Evolutionary conservation across 2,888 invertebrate genomes (phyloP).

Genomic region (Tuta absoluta): DNA sequence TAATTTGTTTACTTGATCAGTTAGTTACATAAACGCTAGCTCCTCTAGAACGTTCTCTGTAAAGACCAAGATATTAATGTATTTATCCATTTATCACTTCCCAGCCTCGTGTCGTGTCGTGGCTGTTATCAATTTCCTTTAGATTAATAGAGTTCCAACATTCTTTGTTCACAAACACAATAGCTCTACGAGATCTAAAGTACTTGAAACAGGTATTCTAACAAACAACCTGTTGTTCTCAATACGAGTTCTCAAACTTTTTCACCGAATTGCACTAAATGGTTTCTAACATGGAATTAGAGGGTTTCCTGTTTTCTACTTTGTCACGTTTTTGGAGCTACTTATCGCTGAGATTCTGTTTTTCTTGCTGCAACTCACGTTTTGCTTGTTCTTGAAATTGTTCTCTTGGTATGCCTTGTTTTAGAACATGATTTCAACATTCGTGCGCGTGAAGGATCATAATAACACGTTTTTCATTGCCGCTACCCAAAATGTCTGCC

Average conservation of each 20-base stretch:
- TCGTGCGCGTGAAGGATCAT: not conserved
- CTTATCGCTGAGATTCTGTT: constrained; percentile 1
- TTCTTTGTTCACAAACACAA: constrained; percentile 15
- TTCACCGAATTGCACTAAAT: not conserved
- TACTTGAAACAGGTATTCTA: not conserved
- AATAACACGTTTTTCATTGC: not conserved
- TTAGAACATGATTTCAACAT: constrained; percentile 2
- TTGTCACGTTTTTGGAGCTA: constrained; percentile 11
- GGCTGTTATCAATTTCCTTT: constrained; percentile 10
- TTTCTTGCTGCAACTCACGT: constrained; percentile 7
- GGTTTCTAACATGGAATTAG: not conserved
- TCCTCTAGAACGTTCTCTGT: constrained; percentile 15
- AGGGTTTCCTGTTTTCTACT: constrained; percentile 7
- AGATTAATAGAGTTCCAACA: constrained; percentile 10
- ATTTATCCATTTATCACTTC: constrained; percentile 16
- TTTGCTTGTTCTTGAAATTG: constrained; percentile 1
- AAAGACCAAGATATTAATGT: constrained; percentile 7
- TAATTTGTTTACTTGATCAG: constrained; percentile 5
- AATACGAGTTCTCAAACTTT: not conserved
- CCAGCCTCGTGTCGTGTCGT: constrained; percentile 13
- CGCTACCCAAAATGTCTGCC: not conserved
- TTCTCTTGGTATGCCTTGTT: not conserved
- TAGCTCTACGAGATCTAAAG: not conserved
- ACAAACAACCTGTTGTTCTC: not conserved
- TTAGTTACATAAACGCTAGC: constrained; percentile 5